Conservation (phyloP, 37 sponge, comb jelly and placozoan genomes). For the Halichondria panicea region DNA sequence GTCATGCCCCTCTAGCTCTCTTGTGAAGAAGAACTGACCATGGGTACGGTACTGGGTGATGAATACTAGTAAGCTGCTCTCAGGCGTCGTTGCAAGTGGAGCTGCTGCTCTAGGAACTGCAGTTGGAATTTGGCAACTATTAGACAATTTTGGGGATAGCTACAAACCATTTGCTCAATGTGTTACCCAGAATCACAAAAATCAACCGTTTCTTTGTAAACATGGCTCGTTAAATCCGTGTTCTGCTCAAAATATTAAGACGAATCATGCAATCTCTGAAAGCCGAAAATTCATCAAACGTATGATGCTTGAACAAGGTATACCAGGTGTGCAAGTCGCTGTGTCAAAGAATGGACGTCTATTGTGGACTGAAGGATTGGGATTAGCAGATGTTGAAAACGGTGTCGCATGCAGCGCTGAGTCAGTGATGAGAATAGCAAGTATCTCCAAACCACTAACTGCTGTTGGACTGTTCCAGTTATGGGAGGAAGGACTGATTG, state of each 20-base stretch:
- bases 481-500: slow-evolving; percentile 72
- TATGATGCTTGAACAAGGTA: slow-evolving; percentile 53
- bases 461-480: slow-evolving; percentile 73
- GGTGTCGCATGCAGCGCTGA: slow-evolving; percentile 43
- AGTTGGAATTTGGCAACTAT: background rate
- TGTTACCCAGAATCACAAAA: no score
- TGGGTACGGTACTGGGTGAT: no score
- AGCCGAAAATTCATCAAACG: slow-evolving; percentile 15
- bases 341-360: slow-evolving; percentile 63
- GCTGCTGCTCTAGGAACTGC: background rate
- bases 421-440: slow-evolving; percentile 87
- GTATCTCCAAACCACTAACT: slow-evolving; percentile 87
- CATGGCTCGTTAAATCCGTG: no score
- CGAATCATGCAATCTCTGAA: background rate
- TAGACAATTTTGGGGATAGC: background rate
- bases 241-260: background rate
- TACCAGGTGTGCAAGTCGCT: slow-evolving; percentile 70
- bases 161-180: background rate
- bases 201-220: no score
- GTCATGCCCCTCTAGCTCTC: no score
- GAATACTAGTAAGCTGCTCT: no score
- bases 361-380: slow-evolving; percentile 76
- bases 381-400: slow-evolving; percentile 84
- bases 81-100: no score
- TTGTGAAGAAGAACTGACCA: no score